These are phyloP conservation scores for Papilio aristodemus DNA, from an alignment of 1,140 invertebrate genomes.

Conservation along the genomic window DNA sequence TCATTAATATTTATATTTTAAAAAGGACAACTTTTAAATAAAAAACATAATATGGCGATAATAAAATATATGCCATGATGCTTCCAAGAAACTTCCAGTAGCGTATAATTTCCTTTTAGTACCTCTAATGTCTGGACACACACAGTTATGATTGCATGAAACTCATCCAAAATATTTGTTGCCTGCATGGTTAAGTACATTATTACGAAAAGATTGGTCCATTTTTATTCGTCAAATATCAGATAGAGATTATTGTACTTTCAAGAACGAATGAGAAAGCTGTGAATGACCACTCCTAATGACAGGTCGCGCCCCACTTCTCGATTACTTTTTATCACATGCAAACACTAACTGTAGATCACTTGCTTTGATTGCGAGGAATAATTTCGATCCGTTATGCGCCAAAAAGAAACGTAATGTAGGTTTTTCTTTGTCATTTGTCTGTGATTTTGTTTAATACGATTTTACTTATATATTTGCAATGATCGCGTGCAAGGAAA, in stretches of 20 bases:
- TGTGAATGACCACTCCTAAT: background rate
- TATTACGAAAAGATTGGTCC: too few species aligned
- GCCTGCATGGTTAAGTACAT: too few species aligned
- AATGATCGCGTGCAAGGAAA: background rate
- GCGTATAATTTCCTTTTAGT: too few species aligned
- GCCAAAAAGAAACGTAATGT: background rate
- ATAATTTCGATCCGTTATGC: too few species aligned
- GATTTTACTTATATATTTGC: background rate
- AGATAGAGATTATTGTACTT: background rate
- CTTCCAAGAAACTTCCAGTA: too few species aligned
- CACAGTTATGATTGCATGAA: too few species aligned
- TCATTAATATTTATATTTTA: constrained; percentile 9
- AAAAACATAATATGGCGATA: background rate
- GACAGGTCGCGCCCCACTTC: constrained; percentile 1
- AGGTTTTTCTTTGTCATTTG: background rate
- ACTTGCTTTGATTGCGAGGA: background rate
- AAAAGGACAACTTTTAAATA: constrained; percentile 1
- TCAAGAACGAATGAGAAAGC: constrained; percentile 3
- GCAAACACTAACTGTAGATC: constrained; percentile 1
- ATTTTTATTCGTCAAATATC: background rate
- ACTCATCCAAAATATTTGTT: too few species aligned
- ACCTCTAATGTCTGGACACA: too few species aligned
- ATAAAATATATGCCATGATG: too few species aligned
- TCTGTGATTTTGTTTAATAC: background rate
- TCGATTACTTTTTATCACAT: constrained; percentile 1